Evolutionary conservation across 2,888 invertebrate species (phyloP).

Genomic region (Megalurothrips usitatus): DNA sequence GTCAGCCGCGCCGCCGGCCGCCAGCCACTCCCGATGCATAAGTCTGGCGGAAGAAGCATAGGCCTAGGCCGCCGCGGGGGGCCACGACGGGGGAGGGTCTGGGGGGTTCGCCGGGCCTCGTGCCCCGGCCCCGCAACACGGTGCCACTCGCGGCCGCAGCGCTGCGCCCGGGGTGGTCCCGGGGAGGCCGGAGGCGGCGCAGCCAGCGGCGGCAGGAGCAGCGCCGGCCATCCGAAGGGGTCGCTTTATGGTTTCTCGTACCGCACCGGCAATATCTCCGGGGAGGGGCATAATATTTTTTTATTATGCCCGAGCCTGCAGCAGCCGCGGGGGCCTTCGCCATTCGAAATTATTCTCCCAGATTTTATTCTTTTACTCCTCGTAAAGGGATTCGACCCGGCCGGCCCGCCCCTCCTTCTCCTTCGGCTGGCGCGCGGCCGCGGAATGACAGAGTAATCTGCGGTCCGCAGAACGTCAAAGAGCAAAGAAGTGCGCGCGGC

Average conservation of each 20-base stretch:
- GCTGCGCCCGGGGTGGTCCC: neutral
- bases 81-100: too few species aligned
- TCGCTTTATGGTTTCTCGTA: conserved; percentile 4
- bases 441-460: neutral
- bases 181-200: too few species aligned
- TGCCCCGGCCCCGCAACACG: too few species aligned
- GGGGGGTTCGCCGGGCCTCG: too few species aligned
- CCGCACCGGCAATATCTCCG: neutral
- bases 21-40: too few species aligned
- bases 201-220: neutral
- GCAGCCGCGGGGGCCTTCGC: neutral
- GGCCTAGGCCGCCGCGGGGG: too few species aligned
- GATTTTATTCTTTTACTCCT: conserved; percentile 1
- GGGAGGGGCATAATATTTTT: conserved; percentile 18
- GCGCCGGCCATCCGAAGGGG: neutral
- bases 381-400: neutral
- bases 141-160: neutral
- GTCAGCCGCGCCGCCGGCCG: too few species aligned
- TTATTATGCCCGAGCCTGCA: neutral
- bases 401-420: neutral
- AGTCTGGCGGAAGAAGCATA: too few species aligned
- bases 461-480: neutral
- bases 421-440: too few species aligned
- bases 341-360: conserved; percentile 3
- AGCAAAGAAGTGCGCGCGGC: neutral